Evolutionary conservation across 2,888 invertebrate species (phyloP), one percentile per base, ranked within the genome.

Genomic region (Drosophila greeni): DNA sequence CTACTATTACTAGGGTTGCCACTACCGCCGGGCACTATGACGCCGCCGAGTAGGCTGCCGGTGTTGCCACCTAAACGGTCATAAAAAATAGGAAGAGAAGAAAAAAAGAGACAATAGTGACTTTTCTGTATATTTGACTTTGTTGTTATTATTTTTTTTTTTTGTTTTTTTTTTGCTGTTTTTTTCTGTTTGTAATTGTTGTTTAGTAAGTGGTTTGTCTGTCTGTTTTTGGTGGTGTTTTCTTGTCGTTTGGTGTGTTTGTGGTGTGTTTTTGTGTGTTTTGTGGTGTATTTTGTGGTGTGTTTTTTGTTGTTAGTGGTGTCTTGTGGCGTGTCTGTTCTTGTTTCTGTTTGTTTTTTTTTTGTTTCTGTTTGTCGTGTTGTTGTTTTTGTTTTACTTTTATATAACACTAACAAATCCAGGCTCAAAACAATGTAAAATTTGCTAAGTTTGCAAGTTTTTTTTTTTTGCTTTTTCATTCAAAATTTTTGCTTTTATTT

Each of bases 101-200:
- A 88, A 88, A 89, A 88, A 89, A 88, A 89, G 89, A 89, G 89
- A 89, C 89, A 89, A 89, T 88, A 89, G 89, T 89, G 89, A 89
- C 89, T 89, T 88, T 82, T 87, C 87, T 87, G 86, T 88, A 78
- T 82, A 82, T 85, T 82, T 81, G 71, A 86, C 85, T 85, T 84
- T 79, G 70, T 76, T 76, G 79, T 66, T 74, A 60, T 66, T 75
- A 62, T 47, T 34, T 64, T 45, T 20, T 43, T 48, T 39, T 51
- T 34, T 64, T 45, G 16, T 43, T 48, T 39, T 51, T 16, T 34
- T 31, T 20, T 16, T 31, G 24, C 23, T 14, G 18, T 37, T 51
- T 36, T 39, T 57, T 47, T 53, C 59, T 67, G 65, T 73, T 53
- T 53, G 48, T 56, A 70, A 65, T 62, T 61, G 52, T 61, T 53